Conservation (phyloP, 2,113 vertebrate species). For the Picathartes gymnocephalus region DNA sequence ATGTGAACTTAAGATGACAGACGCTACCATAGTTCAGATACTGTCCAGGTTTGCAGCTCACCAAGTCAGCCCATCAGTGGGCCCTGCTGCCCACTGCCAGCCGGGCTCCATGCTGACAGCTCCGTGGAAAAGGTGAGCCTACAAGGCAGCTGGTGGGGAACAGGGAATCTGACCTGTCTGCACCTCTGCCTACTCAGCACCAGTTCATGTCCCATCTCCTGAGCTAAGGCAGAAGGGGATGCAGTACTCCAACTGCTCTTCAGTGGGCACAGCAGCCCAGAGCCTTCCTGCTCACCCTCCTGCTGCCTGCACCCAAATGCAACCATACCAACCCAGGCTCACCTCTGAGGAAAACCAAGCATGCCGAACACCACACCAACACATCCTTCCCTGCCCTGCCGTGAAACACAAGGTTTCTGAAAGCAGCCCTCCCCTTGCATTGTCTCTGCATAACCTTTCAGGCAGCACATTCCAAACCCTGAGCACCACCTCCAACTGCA, state of each 20-base stretch:
- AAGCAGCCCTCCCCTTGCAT: not conserved
- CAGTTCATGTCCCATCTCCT: not conserved
- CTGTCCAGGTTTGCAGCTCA: not conserved
- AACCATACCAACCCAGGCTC: not conserved
- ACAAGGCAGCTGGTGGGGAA: not conserved
- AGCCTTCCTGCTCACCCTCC: not conserved
- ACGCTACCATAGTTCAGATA: not conserved
- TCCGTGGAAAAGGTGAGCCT: not conserved
- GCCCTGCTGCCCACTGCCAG: not conserved
- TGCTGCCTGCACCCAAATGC: accelerated
- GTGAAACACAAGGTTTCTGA: not conserved
- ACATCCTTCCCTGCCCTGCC: not conserved
- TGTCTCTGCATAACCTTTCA: not conserved
- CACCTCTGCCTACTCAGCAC: not conserved
- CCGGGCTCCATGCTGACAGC: not conserved
- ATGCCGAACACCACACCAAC: not conserved
- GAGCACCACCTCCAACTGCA: not conserved
- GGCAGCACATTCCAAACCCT: not conserved
- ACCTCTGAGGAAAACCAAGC: not conserved
- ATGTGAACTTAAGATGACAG: not conserved
- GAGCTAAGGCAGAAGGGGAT: not conserved
- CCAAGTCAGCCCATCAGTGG: not conserved
- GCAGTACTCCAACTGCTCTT: not conserved
- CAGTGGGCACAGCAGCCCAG: not conserved
- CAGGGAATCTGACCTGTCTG: not conserved